Percentiles rank a stretch among this genome's conserved stretches.
Evolutionary conservation across 2,888 invertebrate genomes (phyloP).

Genomic region (Choreutis nemorana): DNA sequence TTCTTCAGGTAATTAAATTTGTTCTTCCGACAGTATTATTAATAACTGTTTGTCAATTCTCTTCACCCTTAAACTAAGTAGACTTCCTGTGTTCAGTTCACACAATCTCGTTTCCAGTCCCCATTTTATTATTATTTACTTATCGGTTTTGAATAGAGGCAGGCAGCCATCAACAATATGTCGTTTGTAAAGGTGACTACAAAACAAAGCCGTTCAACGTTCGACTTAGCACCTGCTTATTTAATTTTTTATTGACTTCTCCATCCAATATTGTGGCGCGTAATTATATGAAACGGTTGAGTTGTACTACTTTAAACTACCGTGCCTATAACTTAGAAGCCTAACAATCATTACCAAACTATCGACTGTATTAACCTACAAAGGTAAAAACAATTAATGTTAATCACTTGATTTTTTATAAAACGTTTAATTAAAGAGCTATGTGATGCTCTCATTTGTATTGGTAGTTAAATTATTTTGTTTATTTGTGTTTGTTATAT

Average conservation of each 20-base stretch:
- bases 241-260: slow-evolving; percentile 20
- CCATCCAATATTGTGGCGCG: too few species aligned
- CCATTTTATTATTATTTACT: slow-evolving; percentile 57
- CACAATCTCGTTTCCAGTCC: slow-evolving; percentile 47
- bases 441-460: slow-evolving; percentile 36
- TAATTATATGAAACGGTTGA: too few species aligned
- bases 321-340: too few species aligned
- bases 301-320: too few species aligned
- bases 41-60: slow-evolving; percentile 12
- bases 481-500: slow-evolving; percentile 65
- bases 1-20: too few species aligned
- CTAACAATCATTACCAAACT: too few species aligned
- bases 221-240: slow-evolving; percentile 50
- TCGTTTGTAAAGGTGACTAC: slow-evolving; percentile 60
- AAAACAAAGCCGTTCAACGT: slow-evolving; percentile 57
- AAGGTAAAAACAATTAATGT: too few species aligned
- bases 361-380: too few species aligned
- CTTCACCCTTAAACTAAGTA: slow-evolving; percentile 38
- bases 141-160: slow-evolving; percentile 57
- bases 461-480: slow-evolving; percentile 54
- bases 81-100: slow-evolving; percentile 54
- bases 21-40: too few species aligned
- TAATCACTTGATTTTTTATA: too few species aligned
- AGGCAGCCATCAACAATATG: slow-evolving; percentile 57
- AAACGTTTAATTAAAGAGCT: too few species aligned